Base-by-base conservation (phyloP, 2,888 invertebrate genomes). In the Cantharis rufa region DNA sequence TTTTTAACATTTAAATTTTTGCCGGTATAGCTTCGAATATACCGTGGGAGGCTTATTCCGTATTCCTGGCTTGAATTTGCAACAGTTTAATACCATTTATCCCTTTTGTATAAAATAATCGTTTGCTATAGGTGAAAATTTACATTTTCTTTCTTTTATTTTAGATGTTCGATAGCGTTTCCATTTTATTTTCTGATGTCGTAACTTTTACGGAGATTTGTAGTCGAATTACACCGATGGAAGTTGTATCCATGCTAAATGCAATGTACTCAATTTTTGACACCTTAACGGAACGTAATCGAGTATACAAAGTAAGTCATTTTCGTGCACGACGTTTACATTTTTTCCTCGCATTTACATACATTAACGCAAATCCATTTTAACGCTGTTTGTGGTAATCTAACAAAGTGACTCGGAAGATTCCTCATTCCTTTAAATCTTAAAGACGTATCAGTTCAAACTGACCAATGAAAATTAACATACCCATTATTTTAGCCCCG, bases 251-350 rank as follows among this genome's bases (percentile, higher is more conserved):
- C 24, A 97, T 99, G 95, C 90, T 99, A 66, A 99, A 99, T 88
- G 95, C 95, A 24, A 98, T 98, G 97, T 97, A 97, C 89, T 98
- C 97, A n/a, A 94, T 97, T 83, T 99, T 99, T 85, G 99, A 99
- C 86, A 94, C 93, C 0, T 90, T 98, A 3, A 98, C 98, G 0
- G 98, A 98, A 86, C 90, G 94, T 81, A 98, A 98, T 88, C 91
- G 93, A 66, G 98, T 98, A 5, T 98, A 98, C 86, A 99, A 99
- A 93, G 98, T 98, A 87, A 86, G 85, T 83, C 78, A 77, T 16
- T 21, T 32, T 15, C 21, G 28, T 72, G 62, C 63, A 28, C 32
- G 27, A 62, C n/a, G n/a, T 48, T 48, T 48, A n/a, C n/a, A 48
- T 48, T 48, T 32, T 21, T 48, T 48, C 32, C n/a, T 48, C n/a